A percentile compares a stretch with the other conserved stretches of the same genome.
phyloP scores from a whole-genome alignment of 2,113 vertebrate species.

The Shinisaurus crocodilurus region DNA sequence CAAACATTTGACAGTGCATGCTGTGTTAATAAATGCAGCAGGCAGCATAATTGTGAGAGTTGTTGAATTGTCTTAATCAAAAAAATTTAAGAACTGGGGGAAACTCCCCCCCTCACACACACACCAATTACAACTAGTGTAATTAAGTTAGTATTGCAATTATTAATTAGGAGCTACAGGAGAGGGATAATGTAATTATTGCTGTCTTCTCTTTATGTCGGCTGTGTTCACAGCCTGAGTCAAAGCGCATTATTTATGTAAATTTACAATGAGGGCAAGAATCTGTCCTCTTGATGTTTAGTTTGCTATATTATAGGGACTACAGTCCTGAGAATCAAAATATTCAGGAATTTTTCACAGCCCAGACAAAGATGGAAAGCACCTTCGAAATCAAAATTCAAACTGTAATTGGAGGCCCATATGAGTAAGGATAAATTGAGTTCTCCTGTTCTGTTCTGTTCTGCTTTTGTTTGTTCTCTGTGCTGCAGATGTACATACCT shows the following conservation, averaged over 20 bases:
- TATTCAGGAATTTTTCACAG: neutral
- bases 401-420: neutral
- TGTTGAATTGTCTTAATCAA: constrained; percentile 45
- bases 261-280: neutral
- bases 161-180: constrained; percentile 30
- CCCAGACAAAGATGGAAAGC: neutral
- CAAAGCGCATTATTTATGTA: constrained; percentile 5
- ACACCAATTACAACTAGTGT: constrained; percentile 9
- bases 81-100: neutral
- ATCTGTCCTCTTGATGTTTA: neutral
- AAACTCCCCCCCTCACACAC: neutral
- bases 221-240: constrained; percentile 23
- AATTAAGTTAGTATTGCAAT: constrained; percentile 28
- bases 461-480: neutral
- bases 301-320: neutral
- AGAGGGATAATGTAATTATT: constrained; percentile 44
- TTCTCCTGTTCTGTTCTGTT: too few species aligned
- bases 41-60: constrained; percentile 8
- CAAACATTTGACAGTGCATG: constrained; percentile 15
- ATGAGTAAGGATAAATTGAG: neutral
- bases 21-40: constrained; percentile 39
- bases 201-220: constrained; percentile 11
- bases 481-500: neutral
- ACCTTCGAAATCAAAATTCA: neutral
- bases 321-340: neutral